Conservation (phyloP, 2,888 invertebrate genomes). For the Lithodes maja region DNA sequence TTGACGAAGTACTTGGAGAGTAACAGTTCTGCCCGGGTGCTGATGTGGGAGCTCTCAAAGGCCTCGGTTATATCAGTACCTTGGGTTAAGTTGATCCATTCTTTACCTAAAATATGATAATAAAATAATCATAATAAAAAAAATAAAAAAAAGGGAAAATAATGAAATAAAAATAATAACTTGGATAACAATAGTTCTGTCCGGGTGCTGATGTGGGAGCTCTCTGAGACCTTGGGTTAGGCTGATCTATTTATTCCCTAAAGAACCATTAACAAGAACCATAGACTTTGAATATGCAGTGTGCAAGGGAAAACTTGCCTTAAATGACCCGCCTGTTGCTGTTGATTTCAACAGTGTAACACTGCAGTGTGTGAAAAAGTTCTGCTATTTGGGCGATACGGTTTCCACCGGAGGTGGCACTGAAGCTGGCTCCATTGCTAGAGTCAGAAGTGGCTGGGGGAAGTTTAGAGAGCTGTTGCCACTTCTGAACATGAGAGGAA, state of each 20-base stretch:
- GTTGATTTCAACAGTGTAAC: too few relatives aligned
- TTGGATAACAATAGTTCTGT: slow-evolving; percentile 80
- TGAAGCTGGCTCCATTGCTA: too few relatives aligned
- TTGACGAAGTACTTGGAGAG: slow-evolving; percentile 82
- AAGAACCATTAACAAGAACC: background rate
- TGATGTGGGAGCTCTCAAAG: slow-evolving; percentile 74
- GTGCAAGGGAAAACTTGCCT: background rate
- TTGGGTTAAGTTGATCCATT: background rate
- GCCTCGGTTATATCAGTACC: background rate
- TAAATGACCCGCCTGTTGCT: too few relatives aligned
- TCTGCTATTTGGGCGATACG: too few relatives aligned
- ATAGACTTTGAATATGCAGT: too few relatives aligned
- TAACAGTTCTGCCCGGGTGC: slow-evolving; percentile 79
- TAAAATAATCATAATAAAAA: background rate
- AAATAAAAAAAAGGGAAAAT: background rate
- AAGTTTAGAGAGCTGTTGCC: too few relatives aligned
- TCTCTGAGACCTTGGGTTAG: background rate
- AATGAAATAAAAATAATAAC: slow-evolving; percentile 73
- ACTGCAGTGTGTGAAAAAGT: too few relatives aligned
- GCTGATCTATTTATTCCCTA: background rate
- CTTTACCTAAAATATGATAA: background rate
- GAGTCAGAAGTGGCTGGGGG: too few relatives aligned
- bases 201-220: slow-evolving; percentile 77
- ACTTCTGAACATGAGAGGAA: too few relatives aligned
- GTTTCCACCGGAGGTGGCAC: too few relatives aligned